A percentile compares a stretch with the other conserved stretches of the same genome.
Evolutionary conservation across 2,797 vertebrate genomes (phyloP).

Genomic region (Gallinago stenura): DNA sequence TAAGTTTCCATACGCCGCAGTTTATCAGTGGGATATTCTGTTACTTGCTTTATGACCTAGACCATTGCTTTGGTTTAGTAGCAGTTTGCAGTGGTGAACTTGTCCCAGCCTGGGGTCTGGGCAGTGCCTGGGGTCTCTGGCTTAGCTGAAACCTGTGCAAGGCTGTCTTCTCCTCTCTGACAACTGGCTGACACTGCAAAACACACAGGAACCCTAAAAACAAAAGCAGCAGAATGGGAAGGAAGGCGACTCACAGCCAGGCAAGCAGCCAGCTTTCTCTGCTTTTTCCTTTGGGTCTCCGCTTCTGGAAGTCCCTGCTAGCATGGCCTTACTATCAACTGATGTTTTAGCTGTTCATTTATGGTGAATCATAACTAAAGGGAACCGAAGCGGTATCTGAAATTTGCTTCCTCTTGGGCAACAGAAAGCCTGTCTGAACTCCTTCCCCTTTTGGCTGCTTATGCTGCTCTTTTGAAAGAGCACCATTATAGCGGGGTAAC

Average conservation of each 20-base stretch:
- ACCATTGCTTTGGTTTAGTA: not conserved
- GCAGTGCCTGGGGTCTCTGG: not conserved
- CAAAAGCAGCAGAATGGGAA: constrained; percentile 59
- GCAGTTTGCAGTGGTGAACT: not conserved
- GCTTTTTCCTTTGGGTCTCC: constrained; percentile 29
- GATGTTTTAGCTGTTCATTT: constrained; percentile 17
- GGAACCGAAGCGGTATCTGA: constrained; percentile 6
- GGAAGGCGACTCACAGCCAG: constrained; percentile 40
- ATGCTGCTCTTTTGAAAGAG: constrained; percentile 18
- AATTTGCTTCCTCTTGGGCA: constrained; percentile 45
- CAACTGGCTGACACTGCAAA: constrained; percentile 43
- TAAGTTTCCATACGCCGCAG: not conserved
- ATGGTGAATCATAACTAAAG: constrained; percentile 32
- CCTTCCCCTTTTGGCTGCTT: constrained; percentile 44
- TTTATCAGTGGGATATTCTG: constrained; percentile 9
- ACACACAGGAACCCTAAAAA: constrained; percentile 32
- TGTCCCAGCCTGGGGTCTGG: not conserved
- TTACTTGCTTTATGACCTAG: not conserved
- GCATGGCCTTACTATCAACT: not conserved
- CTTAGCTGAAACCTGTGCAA: not conserved
- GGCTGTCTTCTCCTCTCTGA: not conserved
- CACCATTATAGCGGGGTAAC: not conserved
- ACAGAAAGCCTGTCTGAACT: constrained; percentile 3
- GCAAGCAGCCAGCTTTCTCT: constrained; percentile 41
- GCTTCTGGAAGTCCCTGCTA: constrained; percentile 50